Evolutionary conservation across 1,140 invertebrate genomes (phyloP), one percentile per base, ranked within the genome.

Genomic region (Drosophila ironensis): DNA sequence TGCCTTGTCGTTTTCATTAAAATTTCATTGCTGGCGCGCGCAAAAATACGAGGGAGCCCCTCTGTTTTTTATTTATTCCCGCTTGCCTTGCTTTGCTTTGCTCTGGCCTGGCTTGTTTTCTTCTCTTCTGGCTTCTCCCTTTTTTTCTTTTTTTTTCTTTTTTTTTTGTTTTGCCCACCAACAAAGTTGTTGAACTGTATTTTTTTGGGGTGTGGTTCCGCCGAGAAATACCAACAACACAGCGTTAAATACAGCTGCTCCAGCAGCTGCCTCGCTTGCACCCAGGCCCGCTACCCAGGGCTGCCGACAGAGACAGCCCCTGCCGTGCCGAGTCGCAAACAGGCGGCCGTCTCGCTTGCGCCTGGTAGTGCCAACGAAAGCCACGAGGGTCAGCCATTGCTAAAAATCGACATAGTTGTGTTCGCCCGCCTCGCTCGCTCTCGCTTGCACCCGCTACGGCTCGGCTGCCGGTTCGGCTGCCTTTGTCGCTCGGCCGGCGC

Each of bases 1-100:
- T 78, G 45, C 22, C 53, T 72, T 84, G 64, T 78, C 73, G 76
- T 84, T 82, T 84, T 78, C 73, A 84, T 82, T 78, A 82, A 82
- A 82, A 78, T 78, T 84, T 84, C 78, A 77, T 84, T 82, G 73
- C 78, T 71, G 66, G 54, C 72, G 57, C 72, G 57, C 68, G 72
- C 72, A 71, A 74, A 77, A 71, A 72, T 63, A 47, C 41, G 41
- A 76, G 64, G 66, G 57, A 70, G 52, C 27, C n/a, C n/a, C n/a
- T 46, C 67, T 22, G 45, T 63, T 50, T 38, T 38, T 28, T 38
- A 33, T 33, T 33, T 33, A 33, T 33, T 33, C 11, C n/a, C n/a
- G n/a, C n/a, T n/a, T n/a, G n/a, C n/a, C n/a, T n/a, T n/a, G n/a
- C n/a, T n/a, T n/a, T n/a, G n/a, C n/a, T n/a, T n/a, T n/a, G n/a